Evolutionary conservation across 2,113 vertebrate genomes (phyloP).

Genomic region (Clarias batrachus): DNA sequence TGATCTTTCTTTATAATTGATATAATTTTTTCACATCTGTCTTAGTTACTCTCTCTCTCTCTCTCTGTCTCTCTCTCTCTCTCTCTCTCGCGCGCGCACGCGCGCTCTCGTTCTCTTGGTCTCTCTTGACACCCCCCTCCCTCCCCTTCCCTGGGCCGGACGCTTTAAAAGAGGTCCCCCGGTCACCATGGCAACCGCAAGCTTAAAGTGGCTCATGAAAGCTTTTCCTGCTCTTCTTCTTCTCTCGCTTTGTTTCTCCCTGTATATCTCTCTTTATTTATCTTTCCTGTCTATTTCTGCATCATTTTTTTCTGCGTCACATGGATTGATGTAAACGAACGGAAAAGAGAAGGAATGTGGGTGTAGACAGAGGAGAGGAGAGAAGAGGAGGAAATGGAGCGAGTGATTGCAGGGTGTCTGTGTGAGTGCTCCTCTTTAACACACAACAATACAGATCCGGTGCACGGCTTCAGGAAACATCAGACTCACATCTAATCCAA

Average conservation of each 20-base stretch:
- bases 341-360: not conserved
- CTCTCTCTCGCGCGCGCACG: not conserved
- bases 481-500: not conserved
- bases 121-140: too few relatives aligned
- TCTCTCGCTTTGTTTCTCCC: not conserved
- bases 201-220: constrained; percentile 59
- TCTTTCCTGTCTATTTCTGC: too few relatives aligned
- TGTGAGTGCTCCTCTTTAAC: constrained; percentile 15
- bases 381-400: not conserved
- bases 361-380: not conserved
- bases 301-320: not conserved
- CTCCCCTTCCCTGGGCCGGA: constrained; percentile 10
- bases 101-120: not conserved
- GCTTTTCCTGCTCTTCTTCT: constrained; percentile 19
- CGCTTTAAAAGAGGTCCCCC: constrained; percentile 31
- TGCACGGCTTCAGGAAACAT: not conserved
- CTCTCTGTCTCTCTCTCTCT: not conserved
- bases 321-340: too few relatives aligned
- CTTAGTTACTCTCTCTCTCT: not conserved
- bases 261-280: not conserved
- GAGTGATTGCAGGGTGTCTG: not conserved
- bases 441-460: not conserved
- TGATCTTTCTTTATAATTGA: not conserved
- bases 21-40: not conserved
- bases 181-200: constrained; percentile 67